Evolutionary conservation across 2,888 invertebrate species (phyloP), one percentile per base, ranked within the genome.

Genomic region (Hybos culiciformis): DNA sequence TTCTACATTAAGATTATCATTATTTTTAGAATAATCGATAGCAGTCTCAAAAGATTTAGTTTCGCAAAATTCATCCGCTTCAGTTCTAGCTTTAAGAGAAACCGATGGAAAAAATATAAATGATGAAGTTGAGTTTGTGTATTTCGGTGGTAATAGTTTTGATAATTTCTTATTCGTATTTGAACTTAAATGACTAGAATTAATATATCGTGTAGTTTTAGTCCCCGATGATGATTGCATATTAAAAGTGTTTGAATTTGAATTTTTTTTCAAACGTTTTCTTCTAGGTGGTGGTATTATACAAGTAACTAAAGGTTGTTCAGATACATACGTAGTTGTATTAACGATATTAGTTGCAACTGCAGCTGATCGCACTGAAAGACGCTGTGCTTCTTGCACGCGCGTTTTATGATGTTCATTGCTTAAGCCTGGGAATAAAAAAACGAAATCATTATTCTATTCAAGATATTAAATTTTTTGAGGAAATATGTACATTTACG

Each of bases 281-380:
- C 59, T 62, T 39, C 63, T 59, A 24, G 61, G 62, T 43, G 63
- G 62, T 33, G 63, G 61, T 44, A 57, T 50, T 32, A 57, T 54
- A 47, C 55, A 55, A 39, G 56, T 49, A 12, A 48, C 46, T 41
- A 51, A 43, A 33, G 50, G 46, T 26, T 49, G 47, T 49, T 62
- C 61, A 59, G 57, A 64, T 66, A 66, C 65, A 62, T 66, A 66
- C 65, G 62, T 66, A 61, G 57, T 45, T 37, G 51, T 50, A 46
- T 54, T 52, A 32, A 43, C 41, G 37, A 43, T 21, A 44, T 47
- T 48, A 46, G 47, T 44, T 39, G 26, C 42, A 46, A 32, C 39
- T 17, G 46, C 44, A 29, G 47, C 45, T 29, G 49, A 46, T 37
- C 29, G 8, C n/a, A 29, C 29, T 36, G 36, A 19, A 19, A 12